Evolutionary conservation across 2,888 invertebrate genomes (phyloP), one percentile per base, ranked within the genome.

Genomic region (Panopea generosa): DNA sequence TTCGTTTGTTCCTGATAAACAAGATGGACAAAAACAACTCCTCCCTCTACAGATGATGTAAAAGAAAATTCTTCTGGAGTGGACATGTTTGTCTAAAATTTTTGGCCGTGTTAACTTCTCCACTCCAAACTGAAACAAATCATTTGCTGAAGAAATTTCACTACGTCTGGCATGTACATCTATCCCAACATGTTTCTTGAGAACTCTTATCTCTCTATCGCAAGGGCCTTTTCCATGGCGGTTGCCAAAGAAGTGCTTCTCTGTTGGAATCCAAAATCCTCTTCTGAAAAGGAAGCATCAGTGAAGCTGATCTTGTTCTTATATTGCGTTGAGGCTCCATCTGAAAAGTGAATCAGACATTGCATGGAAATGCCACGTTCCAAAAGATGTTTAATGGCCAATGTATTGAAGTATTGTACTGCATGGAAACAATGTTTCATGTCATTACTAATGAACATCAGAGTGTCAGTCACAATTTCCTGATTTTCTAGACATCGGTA

Each of bases 241-340:
- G 22, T 29, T 55, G n/a, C 55, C 55, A 27, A 55, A 55, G 33
- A 18, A 55, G n/a, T 55, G 55, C n/a, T 55, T 55, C n/a, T 55
- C 55, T 7, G 55, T 27, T 26, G 2, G 11, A 55, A 26, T 6
- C 47, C 47, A 55, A 55, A 55, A n/a, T 55, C 55, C 7, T 55
- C 29, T n/a, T 55, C 55, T 6, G 55, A 55, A 20, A 26, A 55
- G 14, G 55, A 55, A 7, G 27, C 26, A 27, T 55, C 29, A 9
- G 55, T 55, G 6, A 55, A 55, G n/a, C 29, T 55, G 9, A 18
- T 2, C n/a, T 55, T 55, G 33, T 55, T 55, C 20, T 55, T 55
- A n/a, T 55, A 55, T n/a, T 55, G 55, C 9, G 55, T 55, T 29
- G 55, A 29, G n/a, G 55, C 27, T 3, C 55, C 55, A 27, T 55